A percentile compares a stretch with the other conserved stretches of the same genome.
Evolutionary conservation across 2,797 vertebrate genomes (phyloP).

Genomic region (Intellagama lesueurii): DNA sequence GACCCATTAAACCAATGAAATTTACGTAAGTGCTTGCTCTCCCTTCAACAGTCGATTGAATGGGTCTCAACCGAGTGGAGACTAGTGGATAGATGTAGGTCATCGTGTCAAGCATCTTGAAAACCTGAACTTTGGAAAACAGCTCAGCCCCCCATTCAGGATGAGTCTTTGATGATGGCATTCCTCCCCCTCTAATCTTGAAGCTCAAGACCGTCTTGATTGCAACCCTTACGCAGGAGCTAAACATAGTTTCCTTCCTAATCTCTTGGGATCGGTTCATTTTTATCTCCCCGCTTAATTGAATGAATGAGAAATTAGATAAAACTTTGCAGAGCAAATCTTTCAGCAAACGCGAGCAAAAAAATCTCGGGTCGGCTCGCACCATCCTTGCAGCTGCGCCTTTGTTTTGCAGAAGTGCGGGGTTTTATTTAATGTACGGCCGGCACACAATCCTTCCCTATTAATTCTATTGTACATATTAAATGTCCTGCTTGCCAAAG

Average conservation of each 20-base stretch:
- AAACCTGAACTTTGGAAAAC: not conserved
- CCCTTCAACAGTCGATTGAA: too few species aligned
- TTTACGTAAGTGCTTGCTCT: too few species aligned
- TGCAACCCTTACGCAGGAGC: constrained; percentile 33
- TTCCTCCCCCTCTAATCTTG: not conserved
- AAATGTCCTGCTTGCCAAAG: constrained; percentile 75
- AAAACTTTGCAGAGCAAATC: constrained; percentile 80
- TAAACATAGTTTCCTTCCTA: constrained; percentile 62
- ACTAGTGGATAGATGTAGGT: too few species aligned
- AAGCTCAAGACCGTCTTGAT: constrained; percentile 49
- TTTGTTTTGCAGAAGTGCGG: constrained; percentile 74
- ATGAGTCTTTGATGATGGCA: constrained; percentile 14
- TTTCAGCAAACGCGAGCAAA: constrained; percentile 73
- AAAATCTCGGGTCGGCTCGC: constrained; percentile 67
- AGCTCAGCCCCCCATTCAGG: constrained; percentile 26
- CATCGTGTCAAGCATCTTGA: not conserved
- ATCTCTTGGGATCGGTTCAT: constrained; percentile 67
- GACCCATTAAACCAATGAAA: too few species aligned
- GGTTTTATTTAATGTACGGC: constrained; percentile 73
- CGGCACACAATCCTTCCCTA: constrained; percentile 74
- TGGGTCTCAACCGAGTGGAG: too few species aligned
- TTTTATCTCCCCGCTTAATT: constrained; percentile 76
- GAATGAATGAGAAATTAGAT: constrained; percentile 78
- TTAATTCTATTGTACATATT: constrained; percentile 80
- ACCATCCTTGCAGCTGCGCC: constrained; percentile 75